Conservation (phyloP, 2,888 invertebrate genomes). For the Lampropteryx suffumata region DNA sequence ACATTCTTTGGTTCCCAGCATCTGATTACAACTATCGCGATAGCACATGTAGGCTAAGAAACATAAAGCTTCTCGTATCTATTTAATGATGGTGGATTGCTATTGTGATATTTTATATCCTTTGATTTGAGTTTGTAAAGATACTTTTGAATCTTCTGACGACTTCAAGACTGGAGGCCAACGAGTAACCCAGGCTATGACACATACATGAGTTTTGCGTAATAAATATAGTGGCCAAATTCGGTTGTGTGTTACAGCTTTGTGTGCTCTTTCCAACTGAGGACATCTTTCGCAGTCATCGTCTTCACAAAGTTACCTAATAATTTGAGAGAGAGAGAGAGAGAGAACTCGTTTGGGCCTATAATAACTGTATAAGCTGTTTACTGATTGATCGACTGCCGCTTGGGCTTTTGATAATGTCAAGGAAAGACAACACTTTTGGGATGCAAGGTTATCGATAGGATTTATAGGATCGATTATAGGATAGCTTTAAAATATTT, state of each 20-base stretch:
- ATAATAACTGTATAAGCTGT: not conserved
- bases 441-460: too few relatives aligned
- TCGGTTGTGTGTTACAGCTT: constrained; percentile 32
- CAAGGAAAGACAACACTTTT: too few relatives aligned
- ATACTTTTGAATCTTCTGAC: not conserved
- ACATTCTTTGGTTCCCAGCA: too few relatives aligned
- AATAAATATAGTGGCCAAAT: constrained; percentile 25
- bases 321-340: too few relatives aligned
- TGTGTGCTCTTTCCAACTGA: constrained; percentile 15
- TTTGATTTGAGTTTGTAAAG: not conserved
- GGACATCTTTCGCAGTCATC: constrained; percentile 1
- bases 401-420: not conserved
- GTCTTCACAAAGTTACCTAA: not conserved
- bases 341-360: too few relatives aligned
- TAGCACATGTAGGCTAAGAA: too few relatives aligned
- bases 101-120: too few relatives aligned
- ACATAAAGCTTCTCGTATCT: too few relatives aligned
- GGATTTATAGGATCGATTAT: not conserved
- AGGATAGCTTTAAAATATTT: not conserved
- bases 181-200: constrained; percentile 12
- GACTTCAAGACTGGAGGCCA: constrained; percentile 1
- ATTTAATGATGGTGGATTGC: too few relatives aligned
- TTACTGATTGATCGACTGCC: not conserved
- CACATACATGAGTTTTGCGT: constrained; percentile 27
- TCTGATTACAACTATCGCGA: too few relatives aligned